phyloP scores from a whole-genome alignment of 1,140 invertebrate genomes.

The Idris sp. region DNA sequence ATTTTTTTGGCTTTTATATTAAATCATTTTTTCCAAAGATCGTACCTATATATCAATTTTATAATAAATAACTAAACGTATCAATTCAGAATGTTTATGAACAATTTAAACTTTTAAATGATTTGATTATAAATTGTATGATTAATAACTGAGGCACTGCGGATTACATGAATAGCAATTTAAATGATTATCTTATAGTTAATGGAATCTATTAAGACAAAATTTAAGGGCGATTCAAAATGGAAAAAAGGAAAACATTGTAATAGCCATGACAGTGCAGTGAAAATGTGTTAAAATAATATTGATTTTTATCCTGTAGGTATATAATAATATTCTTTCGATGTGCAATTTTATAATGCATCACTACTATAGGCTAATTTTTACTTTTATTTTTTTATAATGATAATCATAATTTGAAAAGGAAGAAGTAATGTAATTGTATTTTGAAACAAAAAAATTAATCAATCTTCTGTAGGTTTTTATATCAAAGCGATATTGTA shows the following conservation, averaged over 20 bases:
- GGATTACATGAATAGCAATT: constrained; percentile 65
- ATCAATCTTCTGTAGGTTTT: constrained; percentile 56
- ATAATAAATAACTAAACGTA: too few relatives aligned
- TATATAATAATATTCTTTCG: constrained; percentile 42
- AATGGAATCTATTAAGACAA: constrained; percentile 64
- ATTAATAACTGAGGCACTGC: constrained; percentile 68
- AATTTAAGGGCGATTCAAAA: too few relatives aligned
- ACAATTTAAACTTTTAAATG: too few relatives aligned
- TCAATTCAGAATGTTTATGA: too few relatives aligned
- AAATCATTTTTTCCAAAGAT: too few relatives aligned
- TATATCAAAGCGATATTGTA: constrained; percentile 57
- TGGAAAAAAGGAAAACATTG: constrained; percentile 60
- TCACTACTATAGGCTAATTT: not conserved
- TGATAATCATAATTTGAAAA: constrained; percentile 7
- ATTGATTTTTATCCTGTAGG: constrained; percentile 38
- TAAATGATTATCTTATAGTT: constrained; percentile 33
- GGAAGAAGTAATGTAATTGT: constrained; percentile 41
- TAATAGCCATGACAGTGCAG: constrained; percentile 62
- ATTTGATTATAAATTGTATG: too few relatives aligned
- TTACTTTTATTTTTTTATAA: constrained; percentile 22
- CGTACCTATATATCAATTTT: too few relatives aligned
- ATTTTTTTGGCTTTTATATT: too few relatives aligned
- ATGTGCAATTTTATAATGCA: constrained; percentile 47
- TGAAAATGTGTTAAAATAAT: constrained; percentile 40
- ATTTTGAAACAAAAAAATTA: constrained; percentile 52